Conservation (phyloP, 2,797 vertebrate genomes). For the Apodemus agrarius region DNA sequence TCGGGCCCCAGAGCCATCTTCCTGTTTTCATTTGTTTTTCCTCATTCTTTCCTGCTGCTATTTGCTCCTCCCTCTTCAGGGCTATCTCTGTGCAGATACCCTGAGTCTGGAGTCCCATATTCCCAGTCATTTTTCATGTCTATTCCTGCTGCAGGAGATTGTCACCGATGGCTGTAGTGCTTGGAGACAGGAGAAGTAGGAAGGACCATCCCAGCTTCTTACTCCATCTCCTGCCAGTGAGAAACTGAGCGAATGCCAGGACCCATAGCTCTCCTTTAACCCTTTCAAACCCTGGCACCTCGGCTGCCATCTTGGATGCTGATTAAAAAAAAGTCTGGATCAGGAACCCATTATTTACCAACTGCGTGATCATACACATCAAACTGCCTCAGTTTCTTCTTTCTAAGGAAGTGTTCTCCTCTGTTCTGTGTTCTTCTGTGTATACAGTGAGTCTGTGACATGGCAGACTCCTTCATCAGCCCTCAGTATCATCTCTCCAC, state of each 20-base stretch:
- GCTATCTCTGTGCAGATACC: accelerated
- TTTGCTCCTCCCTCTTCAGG: neutral
- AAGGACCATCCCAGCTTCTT: neutral
- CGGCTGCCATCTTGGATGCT: neutral
- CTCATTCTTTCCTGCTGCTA: neutral
- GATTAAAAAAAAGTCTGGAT: accelerated
- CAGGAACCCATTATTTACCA: accelerated
- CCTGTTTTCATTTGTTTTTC: slow-evolving; percentile 63
- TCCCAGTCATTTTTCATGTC: accelerated
- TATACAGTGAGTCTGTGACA: accelerated
- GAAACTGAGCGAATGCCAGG: neutral
- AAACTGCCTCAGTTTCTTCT: neutral
- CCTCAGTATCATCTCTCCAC: neutral
- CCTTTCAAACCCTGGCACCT: neutral
- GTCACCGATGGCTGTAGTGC: neutral
- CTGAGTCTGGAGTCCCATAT: accelerated
- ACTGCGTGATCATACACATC: accelerated
- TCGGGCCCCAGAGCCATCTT: neutral
- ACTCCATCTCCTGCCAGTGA: neutral
- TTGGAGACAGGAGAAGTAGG: neutral
- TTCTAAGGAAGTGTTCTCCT: neutral
- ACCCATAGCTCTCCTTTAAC: neutral
- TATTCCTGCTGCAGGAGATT: neutral
- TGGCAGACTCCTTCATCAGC: too few species aligned
- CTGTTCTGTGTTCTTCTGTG: neutral